Evolutionary conservation across 2,888 invertebrate genomes (phyloP).

Genomic region (Amiota minor): DNA sequence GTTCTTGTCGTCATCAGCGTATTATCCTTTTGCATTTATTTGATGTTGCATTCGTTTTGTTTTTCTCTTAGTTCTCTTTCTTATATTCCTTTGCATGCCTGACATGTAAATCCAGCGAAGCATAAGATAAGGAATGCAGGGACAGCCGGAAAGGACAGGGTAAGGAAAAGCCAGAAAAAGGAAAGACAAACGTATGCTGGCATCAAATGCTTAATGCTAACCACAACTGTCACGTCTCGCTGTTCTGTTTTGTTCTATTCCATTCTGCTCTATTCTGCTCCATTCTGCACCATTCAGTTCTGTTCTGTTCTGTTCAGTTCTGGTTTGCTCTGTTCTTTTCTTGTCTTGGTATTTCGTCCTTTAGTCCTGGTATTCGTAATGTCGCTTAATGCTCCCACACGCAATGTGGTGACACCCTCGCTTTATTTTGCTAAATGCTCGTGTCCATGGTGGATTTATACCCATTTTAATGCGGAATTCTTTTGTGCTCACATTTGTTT

Average conservation of each 20-base stretch:
- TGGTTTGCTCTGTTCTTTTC: neutral
- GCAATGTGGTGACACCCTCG: neutral
- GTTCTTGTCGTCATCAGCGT: neutral
- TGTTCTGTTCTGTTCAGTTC: neutral
- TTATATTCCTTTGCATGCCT: neutral
- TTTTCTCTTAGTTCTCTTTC: neutral
- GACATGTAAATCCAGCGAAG: slow-evolving; percentile 13
- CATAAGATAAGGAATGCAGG: no score
- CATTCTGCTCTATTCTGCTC: neutral
- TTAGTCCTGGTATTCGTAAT: neutral
- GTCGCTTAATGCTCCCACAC: slow-evolving; percentile 9
- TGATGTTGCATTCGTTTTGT: neutral
- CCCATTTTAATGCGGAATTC: neutral
- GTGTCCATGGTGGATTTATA: neutral
- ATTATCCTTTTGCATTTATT: neutral
- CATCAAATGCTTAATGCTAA: neutral
- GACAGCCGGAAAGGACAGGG: no score
- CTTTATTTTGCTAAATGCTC: neutral
- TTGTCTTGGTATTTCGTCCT: neutral
- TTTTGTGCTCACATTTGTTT: neutral
- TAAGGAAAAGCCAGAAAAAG: no score
- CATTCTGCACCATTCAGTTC: neutral
- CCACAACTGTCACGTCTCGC: slow-evolving; percentile 11
- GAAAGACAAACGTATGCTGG: slow-evolving; percentile 14
- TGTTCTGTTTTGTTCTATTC: neutral